Evolutionary conservation across 2,113 vertebrate species (phyloP).

Genomic region (Murina feae): DNA sequence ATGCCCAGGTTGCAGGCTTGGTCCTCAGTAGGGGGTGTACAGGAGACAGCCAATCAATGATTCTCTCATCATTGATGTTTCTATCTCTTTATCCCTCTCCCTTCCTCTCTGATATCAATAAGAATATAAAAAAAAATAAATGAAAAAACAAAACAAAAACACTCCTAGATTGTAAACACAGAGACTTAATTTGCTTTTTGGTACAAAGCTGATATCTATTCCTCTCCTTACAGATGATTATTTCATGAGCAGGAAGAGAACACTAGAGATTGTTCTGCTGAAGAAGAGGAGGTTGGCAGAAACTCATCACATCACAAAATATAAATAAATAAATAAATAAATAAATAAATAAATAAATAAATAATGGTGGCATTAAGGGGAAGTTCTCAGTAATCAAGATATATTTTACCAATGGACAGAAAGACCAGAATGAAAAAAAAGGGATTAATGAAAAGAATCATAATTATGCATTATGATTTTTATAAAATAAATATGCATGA

Average conservation of each 20-base stretch:
- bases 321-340: background rate
- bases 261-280: too few species aligned
- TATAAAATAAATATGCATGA: background rate
- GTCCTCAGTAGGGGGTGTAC: too few species aligned
- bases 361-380: background rate
- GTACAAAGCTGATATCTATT: background rate
- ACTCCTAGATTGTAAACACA: background rate
- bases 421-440: background rate
- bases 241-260: background rate
- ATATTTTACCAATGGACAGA: background rate
- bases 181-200: background rate
- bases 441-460: background rate
- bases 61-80: too few species aligned
- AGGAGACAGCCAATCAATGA: too few species aligned
- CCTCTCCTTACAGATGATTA: background rate
- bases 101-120: too few species aligned
- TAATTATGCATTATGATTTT: background rate
- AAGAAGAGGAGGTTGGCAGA: background rate
- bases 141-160: too few species aligned
- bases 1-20: too few species aligned
- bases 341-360: background rate
- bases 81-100: too few species aligned
- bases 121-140: background rate
- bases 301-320: rapidly evolving
- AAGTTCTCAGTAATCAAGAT: background rate